Conservation (phyloP, 1,140 invertebrate genomes). For the Eciton burchellii region DNA sequence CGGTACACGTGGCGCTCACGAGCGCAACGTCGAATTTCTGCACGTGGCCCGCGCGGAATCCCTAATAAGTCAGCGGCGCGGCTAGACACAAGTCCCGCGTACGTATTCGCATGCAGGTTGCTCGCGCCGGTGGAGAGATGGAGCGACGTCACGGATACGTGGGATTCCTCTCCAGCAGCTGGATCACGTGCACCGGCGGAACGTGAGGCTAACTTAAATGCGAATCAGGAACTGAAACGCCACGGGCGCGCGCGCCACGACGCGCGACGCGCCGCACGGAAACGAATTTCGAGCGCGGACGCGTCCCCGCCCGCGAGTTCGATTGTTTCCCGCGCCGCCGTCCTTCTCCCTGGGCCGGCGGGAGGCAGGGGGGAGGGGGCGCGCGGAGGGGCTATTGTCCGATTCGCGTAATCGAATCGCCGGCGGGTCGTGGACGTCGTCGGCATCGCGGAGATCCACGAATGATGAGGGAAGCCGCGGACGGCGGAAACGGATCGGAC, state of each 20-base stretch:
- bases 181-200: constrained; percentile 80
- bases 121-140: constrained; percentile 66
- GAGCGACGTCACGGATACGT: constrained; percentile 81
- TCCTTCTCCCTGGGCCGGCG: not conserved
- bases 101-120: constrained; percentile 66
- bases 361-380: no score
- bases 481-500: not conserved
- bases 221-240: constrained; percentile 69
- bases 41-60: constrained; percentile 78
- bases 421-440: not conserved
- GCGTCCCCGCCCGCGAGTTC: constrained; percentile 53
- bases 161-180: constrained; percentile 81
- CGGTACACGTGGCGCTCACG: constrained; percentile 72
- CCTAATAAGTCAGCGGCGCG: constrained; percentile 79
- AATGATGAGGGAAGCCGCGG: not conserved
- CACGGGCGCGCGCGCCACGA: no score
- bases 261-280: constrained; percentile 21
- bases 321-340: constrained; percentile 62
- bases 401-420: no score
- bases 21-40: constrained; percentile 75
- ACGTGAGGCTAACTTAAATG: constrained; percentile 81
- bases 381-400: no score
- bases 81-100: constrained; percentile 72
- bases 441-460: no score
- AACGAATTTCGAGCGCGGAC: constrained; percentile 64